Conservation (phyloP, 2,797 vertebrate genomes). For the Luscinia luscinia region DNA sequence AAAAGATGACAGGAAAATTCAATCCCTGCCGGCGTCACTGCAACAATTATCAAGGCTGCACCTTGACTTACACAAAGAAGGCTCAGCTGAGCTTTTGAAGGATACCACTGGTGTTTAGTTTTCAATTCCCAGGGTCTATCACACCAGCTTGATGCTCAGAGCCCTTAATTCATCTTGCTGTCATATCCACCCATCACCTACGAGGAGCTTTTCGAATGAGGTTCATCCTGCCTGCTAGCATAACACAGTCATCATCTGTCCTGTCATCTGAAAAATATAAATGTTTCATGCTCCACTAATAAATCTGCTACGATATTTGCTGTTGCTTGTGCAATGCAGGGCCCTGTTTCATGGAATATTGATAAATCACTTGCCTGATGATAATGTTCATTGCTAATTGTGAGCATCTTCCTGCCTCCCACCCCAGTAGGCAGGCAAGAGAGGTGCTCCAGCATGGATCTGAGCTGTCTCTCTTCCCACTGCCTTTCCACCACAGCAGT, state of each 20-base stretch:
- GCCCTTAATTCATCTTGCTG: conserved; percentile 69
- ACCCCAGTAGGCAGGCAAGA: background rate
- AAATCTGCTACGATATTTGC: conserved; percentile 66
- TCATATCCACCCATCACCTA: conserved; percentile 55
- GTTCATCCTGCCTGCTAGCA: conserved; percentile 65
- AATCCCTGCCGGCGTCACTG: background rate
- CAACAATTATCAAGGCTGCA: conserved; percentile 22
- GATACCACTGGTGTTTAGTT: conserved; percentile 26
- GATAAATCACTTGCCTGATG: conserved; percentile 59
- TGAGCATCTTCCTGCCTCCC: background rate
- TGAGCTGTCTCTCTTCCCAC: background rate
- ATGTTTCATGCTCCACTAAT: conserved; percentile 65
- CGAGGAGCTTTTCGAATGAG: conserved; percentile 43
- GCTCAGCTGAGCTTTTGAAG: conserved; percentile 46
- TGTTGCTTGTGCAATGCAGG: conserved; percentile 31
- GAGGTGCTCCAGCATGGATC: background rate
- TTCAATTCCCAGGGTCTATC: conserved; percentile 63
- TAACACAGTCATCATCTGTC: conserved; percentile 70
- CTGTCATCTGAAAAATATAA: conserved; percentile 72
- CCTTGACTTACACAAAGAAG: conserved; percentile 14
- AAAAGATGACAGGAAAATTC: conserved; percentile 15
- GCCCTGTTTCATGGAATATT: conserved; percentile 61
- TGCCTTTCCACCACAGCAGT: background rate
- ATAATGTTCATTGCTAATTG: conserved; percentile 70
- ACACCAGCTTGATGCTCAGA: conserved; percentile 37